Conservation (phyloP, 2,888 invertebrate genomes). For the Lepeophtheirus nordmannii region DNA sequence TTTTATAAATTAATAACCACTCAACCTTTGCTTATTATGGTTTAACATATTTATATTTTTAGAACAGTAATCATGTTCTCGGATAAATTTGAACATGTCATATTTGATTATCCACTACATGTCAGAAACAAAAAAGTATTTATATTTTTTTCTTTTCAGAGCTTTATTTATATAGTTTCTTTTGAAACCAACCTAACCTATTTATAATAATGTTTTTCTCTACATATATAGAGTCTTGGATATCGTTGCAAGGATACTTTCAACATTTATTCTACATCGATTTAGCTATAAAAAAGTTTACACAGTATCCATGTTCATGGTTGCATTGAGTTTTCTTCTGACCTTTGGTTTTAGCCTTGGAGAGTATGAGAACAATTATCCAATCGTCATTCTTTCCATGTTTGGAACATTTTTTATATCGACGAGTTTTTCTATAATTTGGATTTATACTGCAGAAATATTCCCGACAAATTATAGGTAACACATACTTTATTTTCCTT, state of each 20-base stretch:
- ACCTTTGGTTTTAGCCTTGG: background rate
- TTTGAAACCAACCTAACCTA: too few species aligned
- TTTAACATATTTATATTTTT: too few species aligned
- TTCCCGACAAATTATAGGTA: constrained; percentile 14
- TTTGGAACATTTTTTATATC: constrained; percentile 12
- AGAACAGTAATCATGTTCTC: too few species aligned
- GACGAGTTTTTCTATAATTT: constrained; percentile 14
- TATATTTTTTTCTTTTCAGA: too few species aligned
- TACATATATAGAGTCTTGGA: background rate
- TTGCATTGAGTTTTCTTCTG: background rate
- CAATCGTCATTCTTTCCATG: background rate
- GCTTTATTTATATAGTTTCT: too few species aligned
- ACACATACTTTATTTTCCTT: background rate
- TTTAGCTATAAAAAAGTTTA: background rate
- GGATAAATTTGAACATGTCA: too few species aligned
- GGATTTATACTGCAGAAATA: constrained; percentile 20
- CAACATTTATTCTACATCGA: background rate
- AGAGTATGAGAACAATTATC: background rate
- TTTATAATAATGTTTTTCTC: too few species aligned
- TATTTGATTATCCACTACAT: too few species aligned
- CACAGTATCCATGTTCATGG: background rate
- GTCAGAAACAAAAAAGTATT: too few species aligned
- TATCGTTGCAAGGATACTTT: background rate
- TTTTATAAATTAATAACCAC: too few species aligned
- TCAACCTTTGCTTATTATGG: too few species aligned